These are phyloP conservation scores for Phocoena sinus DNA, from an alignment of 2,113 vertebrate species.

Conservation along the genomic window DNA sequence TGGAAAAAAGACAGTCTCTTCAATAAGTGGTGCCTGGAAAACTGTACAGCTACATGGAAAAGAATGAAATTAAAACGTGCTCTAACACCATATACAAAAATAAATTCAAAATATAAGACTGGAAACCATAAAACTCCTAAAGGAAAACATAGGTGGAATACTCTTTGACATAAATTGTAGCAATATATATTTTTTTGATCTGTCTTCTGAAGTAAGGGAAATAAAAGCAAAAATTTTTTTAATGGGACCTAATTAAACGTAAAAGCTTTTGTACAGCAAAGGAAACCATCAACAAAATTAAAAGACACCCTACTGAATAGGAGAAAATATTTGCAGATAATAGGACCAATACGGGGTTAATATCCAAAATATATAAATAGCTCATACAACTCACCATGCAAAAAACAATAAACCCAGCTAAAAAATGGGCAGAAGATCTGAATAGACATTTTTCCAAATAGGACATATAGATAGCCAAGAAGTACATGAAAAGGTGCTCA, in stretches of 20 bases:
- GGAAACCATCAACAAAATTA: background rate
- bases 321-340: background rate
- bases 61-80: too few relatives aligned
- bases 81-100: too few relatives aligned
- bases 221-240: background rate
- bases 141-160: too few relatives aligned
- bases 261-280: background rate
- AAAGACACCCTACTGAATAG: background rate
- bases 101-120: too few relatives aligned
- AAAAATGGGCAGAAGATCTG: background rate
- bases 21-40: too few relatives aligned
- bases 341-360: background rate
- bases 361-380: background rate
- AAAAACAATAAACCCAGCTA: background rate
- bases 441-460: background rate
- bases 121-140: too few relatives aligned
- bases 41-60: too few relatives aligned
- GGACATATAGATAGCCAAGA: background rate
- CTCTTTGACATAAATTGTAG: too few relatives aligned
- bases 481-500: background rate
- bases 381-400: background rate
- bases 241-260: background rate
- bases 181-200: too few relatives aligned
- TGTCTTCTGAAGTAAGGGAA: background rate
- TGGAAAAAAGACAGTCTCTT: too few relatives aligned